These are phyloP conservation scores for Operophtera brumata DNA, from an alignment of 2,888 invertebrate genomes.

Conservation along the genomic window DNA sequence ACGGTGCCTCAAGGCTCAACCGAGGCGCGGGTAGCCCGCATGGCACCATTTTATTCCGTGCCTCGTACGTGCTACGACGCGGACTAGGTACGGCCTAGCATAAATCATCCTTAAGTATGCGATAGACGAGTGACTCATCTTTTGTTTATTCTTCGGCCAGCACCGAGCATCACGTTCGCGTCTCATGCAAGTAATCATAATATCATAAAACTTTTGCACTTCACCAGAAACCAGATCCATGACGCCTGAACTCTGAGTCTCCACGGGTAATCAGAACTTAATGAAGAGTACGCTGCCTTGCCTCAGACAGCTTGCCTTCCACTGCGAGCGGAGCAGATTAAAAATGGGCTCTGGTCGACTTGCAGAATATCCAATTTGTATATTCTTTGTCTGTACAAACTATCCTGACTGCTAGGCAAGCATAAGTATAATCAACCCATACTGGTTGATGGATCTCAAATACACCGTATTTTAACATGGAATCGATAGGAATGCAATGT, in stretches of 20 bases:
- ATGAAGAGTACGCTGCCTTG: slow-evolving; percentile 70
- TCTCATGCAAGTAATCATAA: slow-evolving; percentile 76
- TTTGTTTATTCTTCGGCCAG: slow-evolving; percentile 28
- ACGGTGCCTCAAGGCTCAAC: too few relatives aligned
- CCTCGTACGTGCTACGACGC: too few relatives aligned
- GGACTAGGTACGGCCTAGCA: too few relatives aligned
- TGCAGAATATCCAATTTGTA: not conserved
- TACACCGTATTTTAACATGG: too few relatives aligned
- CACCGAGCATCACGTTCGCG: slow-evolving; percentile 55
- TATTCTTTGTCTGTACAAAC: not conserved
- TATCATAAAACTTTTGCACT: slow-evolving; percentile 79
- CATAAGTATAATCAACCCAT: too few relatives aligned
- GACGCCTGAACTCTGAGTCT: slow-evolving; percentile 61
- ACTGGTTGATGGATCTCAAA: too few relatives aligned
- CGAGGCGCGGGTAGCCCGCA: too few relatives aligned
- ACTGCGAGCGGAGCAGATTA: not conserved
- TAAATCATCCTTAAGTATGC: too few relatives aligned
- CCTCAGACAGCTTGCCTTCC: not conserved
- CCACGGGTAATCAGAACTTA: slow-evolving; percentile 76
- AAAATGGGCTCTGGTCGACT: not conserved
- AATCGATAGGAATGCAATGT: too few relatives aligned
- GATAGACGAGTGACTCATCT: slow-evolving; percentile 35
- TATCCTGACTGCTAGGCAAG: not conserved
- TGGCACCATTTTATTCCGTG: too few relatives aligned
- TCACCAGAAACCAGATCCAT: slow-evolving; percentile 68